Base-by-base conservation (phyloP, 2,888 invertebrate species). In the Carterocephalus palaemon region DNA sequence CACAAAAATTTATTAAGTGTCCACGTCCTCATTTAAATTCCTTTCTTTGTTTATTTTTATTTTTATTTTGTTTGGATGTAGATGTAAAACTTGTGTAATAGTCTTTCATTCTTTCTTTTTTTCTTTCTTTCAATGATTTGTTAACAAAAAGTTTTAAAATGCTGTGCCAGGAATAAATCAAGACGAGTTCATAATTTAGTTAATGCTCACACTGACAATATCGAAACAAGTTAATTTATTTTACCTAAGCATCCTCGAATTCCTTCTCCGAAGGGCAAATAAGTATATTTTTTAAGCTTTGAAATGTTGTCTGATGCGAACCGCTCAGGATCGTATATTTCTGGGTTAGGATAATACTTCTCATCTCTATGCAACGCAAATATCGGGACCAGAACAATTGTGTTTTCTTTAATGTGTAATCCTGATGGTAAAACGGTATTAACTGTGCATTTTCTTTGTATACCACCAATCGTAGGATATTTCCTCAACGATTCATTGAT, bases 231-330 rank as follows among this genome's bases (percentile, higher is more conserved):
- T n/a, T n/a, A n/a, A n/a, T n/a, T n/a, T n/a, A n/a, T 10, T 74
- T 73, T 59, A 87, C 88, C 88, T 22, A 88, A 67, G 53, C 88
- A 88, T 51, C 75, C 71, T 16, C 88, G 69, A 20, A 82, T 81
- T 20, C 88, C 87, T 53, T 77, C 83, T 9, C 86, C 86, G 62
- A 88, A 88, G 2, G 85, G 80, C 47, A 87, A 53, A 58, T 70
- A 84, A 8, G 70, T 67, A 54, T 62, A 82, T 15, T 74, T 76
- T 2, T 63, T 53, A 15, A 62, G 49, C n/a, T 62, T 59, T 1
- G 49, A 37, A 19, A 48, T 19, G 37, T 70, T 70, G 32, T 67
- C 56, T 10, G 64, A 40, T 19, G 66, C 57, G 65, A 89, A 89
- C 49, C 89, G 69, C 22, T 86, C 82, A 1, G 88, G 88, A 52